Evolutionary conservation across 2,797 vertebrate genomes (phyloP).

Genomic region (Basileuterus tristriatus): DNA sequence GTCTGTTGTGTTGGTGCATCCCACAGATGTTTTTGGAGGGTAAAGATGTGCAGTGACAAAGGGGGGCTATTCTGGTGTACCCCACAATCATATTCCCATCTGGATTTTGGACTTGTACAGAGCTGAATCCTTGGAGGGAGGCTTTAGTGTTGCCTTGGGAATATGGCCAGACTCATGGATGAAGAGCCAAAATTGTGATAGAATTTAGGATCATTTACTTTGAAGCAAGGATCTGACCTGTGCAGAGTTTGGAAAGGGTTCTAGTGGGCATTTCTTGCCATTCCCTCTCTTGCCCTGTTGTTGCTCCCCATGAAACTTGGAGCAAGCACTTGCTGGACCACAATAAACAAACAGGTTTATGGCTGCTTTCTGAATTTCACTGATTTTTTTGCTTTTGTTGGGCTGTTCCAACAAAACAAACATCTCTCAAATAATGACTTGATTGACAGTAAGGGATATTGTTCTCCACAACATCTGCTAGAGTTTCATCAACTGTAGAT

Average conservation of each 20-base stretch:
- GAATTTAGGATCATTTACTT: background rate
- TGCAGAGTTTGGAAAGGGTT: background rate
- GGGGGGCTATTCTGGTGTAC: background rate
- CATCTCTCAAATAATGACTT: background rate
- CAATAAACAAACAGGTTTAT: background rate
- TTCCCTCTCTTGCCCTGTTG: background rate
- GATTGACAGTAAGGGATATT: background rate
- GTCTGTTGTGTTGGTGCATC: background rate
- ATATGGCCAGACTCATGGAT: background rate
- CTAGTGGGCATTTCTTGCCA: background rate
- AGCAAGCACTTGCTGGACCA: background rate
- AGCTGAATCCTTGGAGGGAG: background rate
- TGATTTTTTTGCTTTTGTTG: background rate
- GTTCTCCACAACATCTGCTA: background rate
- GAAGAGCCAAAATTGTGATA: background rate
- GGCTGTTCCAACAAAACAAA: background rate
- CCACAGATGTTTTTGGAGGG: background rate
- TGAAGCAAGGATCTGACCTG: background rate
- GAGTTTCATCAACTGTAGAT: background rate
- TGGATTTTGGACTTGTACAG: background rate
- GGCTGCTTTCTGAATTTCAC: background rate
- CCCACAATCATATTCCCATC: background rate
- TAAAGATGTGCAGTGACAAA: background rate
- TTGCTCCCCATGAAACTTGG: background rate
- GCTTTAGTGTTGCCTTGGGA: background rate